These are phyloP conservation scores for Holacanthus passer DNA, from an alignment of 2,113 vertebrate genomes.

Conservation along the genomic window DNA sequence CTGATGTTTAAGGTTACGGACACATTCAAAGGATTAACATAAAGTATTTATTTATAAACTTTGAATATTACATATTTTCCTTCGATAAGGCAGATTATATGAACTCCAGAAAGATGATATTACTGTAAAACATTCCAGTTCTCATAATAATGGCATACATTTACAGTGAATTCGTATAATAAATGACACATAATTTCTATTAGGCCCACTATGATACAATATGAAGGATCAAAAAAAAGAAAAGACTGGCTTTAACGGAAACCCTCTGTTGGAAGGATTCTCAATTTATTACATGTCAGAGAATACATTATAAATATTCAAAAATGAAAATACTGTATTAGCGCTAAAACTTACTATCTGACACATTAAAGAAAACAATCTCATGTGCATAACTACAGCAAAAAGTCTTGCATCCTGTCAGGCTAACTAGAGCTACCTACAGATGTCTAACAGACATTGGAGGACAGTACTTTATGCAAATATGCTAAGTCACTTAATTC, in stretches of 20 bases:
- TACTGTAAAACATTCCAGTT: conserved; percentile 79
- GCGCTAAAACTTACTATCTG: conserved; percentile 69
- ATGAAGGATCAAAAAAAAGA: conserved; percentile 60
- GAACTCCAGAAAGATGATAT: conserved; percentile 76
- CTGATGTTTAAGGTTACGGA: conserved; percentile 10
- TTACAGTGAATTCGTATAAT: conserved; percentile 68
- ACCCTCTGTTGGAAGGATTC: conserved; percentile 67
- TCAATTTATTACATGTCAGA: conserved; percentile 77
- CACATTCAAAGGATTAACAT: conserved; percentile 57
- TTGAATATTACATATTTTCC: conserved; percentile 73
- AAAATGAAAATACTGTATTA: conserved; percentile 72
- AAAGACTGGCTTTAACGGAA: conserved; percentile 49
- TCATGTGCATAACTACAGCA: conserved; percentile 77
- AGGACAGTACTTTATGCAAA: conserved; percentile 76
- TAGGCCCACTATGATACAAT: conserved; percentile 67
- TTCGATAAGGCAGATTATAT: conserved; percentile 78
- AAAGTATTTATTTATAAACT: conserved; percentile 80
- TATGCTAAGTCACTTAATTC: conserved; percentile 77
- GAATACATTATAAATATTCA: conserved; percentile 78
- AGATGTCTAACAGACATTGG: conserved; percentile 70
- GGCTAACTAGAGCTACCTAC: conserved; percentile 76
- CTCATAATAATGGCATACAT: conserved; percentile 73
- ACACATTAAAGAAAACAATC: conserved; percentile 67
- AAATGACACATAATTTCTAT: conserved; percentile 62
- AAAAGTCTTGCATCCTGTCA: conserved; percentile 72